Percentiles rank a stretch among this genome's conserved stretches.
Evolutionary conservation across 2,888 invertebrate species (phyloP).

Genomic region (Dryomyza anilis): DNA sequence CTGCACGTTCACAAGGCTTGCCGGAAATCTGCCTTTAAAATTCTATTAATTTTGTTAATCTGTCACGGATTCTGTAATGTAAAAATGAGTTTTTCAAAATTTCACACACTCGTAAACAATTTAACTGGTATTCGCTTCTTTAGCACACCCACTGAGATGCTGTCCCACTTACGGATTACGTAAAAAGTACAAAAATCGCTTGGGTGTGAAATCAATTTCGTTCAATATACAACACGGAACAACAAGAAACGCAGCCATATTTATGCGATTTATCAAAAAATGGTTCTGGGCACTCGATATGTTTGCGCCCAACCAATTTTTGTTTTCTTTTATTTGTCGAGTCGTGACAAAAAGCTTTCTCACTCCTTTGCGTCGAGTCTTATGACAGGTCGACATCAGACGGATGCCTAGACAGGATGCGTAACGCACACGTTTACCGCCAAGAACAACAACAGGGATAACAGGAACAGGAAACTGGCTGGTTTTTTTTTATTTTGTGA

Average conservation of each 20-base stretch:
- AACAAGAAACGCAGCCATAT: constrained; percentile 26
- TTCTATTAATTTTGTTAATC: too few relatives aligned
- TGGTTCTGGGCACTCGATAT: constrained; percentile 10
- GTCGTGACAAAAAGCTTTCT: neutral
- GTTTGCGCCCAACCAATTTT: neutral
- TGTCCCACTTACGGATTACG: constrained; percentile 21
- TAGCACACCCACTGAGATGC: neutral
- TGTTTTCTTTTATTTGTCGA: too few relatives aligned
- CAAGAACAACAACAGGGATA: constrained; percentile 9
- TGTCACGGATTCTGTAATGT: too few relatives aligned
- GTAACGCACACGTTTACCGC: neutral
- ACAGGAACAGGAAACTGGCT: constrained; percentile 4
- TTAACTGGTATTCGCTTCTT: constrained; percentile 7
- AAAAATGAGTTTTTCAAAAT: too few relatives aligned
- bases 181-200: constrained; percentile 28
- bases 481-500: neutral
- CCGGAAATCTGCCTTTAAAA: too few relatives aligned
- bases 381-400: neutral
- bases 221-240: constrained; percentile 32
- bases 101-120: too few relatives aligned
- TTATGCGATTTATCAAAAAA: neutral
- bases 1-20: too few relatives aligned
- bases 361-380: neutral
- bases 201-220: constrained; percentile 42
- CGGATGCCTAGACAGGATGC: neutral